Percentiles rank a stretch among this genome's conserved stretches.
Conservation (phyloP, 2,113 vertebrate genomes). For the Hirundichthys speculiger region DNA sequence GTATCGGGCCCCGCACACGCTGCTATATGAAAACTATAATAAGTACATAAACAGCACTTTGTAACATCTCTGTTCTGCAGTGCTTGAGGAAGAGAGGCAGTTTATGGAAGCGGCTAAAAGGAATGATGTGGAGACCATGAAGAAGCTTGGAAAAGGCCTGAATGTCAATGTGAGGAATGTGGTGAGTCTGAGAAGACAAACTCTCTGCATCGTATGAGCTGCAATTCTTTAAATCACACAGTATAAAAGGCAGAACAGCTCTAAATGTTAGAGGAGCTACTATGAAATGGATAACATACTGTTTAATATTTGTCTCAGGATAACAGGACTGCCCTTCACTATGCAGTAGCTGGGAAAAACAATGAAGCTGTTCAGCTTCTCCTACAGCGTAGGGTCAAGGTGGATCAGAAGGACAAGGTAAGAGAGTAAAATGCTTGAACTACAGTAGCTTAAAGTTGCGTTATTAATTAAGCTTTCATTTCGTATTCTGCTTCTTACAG, state of each 20-base stretch:
- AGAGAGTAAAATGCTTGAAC: slow-evolving; percentile 10
- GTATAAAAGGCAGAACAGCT: too few species aligned
- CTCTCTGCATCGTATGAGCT: background rate
- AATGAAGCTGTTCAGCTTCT: slow-evolving; percentile 83
- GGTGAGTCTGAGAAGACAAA: slow-evolving; percentile 74
- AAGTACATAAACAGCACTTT: background rate
- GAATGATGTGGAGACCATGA: slow-evolving; percentile 87
- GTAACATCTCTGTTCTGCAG: slow-evolving; percentile 65
- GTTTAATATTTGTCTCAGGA: slow-evolving; percentile 73
- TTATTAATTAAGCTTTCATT: background rate
- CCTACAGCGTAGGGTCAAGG: slow-evolving; percentile 86
- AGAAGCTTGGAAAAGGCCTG: slow-evolving; percentile 77
- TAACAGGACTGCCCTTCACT: slow-evolving; percentile 87
- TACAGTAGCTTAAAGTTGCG: background rate
- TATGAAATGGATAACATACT: background rate
- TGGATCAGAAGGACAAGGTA: slow-evolving; percentile 90
- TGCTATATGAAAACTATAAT: background rate
- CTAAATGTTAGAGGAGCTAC: too few species aligned
- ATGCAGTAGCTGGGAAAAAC: slow-evolving; percentile 84
- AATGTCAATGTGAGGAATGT: slow-evolving; percentile 86
- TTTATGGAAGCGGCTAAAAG: slow-evolving; percentile 88
- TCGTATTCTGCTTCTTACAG: slow-evolving; percentile 67
- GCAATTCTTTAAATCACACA: too few species aligned
- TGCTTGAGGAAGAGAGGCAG: slow-evolving; percentile 85
- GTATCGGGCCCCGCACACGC: background rate